Conservation (phyloP, 1,140 invertebrate species). For the Drusus annulatus region DNA sequence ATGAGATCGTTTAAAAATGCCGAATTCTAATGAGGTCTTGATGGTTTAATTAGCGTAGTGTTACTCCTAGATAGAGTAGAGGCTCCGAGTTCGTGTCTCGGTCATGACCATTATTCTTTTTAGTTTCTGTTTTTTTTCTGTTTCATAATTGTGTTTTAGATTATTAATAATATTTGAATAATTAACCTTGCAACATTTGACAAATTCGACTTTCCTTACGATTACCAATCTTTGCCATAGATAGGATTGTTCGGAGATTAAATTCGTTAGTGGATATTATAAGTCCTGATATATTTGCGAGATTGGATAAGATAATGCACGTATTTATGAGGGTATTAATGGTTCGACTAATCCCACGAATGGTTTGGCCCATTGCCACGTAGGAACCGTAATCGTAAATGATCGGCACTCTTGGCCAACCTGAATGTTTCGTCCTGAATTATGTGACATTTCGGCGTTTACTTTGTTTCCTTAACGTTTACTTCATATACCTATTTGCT, state of each 20-base stretch:
- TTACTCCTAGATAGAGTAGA: no score
- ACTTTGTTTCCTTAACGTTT: conserved; percentile 8
- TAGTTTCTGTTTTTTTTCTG: no score
- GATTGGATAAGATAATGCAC: conserved; percentile 54
- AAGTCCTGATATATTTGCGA: conserved; percentile 36
- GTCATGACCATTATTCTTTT: no score
- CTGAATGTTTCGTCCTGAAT: conserved; percentile 30
- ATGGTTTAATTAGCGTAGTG: no score
- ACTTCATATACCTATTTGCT: no score
- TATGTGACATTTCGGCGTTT: conserved; percentile 13
- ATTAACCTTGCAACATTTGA: background rate
- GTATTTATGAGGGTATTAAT: conserved; percentile 57
- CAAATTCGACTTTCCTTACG: conserved; percentile 3
- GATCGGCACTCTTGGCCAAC: conserved; percentile 36
- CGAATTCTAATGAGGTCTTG: no score
- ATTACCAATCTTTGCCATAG: background rate
- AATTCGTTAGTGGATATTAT: conserved; percentile 32
- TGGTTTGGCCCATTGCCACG: conserved; percentile 53
- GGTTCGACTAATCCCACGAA: conserved; percentile 53
- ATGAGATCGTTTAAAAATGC: no score
- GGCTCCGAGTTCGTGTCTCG: no score
- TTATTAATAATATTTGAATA: no score
- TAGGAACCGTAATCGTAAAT: conserved; percentile 41
- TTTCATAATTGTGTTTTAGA: no score
- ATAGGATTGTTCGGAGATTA: conserved; percentile 30